Conservation (phyloP, 2,888 invertebrate genomes). For the Stictocephala bisonia region DNA sequence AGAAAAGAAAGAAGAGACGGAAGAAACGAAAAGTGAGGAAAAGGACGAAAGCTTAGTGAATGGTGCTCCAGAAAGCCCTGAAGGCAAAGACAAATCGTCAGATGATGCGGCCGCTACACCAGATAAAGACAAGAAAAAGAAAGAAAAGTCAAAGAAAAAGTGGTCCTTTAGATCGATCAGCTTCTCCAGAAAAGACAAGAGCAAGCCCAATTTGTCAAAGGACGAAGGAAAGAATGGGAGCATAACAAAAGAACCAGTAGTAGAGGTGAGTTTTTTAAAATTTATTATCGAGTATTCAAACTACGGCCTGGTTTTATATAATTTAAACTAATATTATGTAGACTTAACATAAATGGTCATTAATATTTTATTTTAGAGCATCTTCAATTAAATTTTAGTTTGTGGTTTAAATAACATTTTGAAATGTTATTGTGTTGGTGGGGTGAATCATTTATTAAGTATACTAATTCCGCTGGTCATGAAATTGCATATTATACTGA, state of each 20-base stretch:
- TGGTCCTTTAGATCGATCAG: slow-evolving; percentile 91
- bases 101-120: slow-evolving; percentile 42
- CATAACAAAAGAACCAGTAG: slow-evolving; percentile 70
- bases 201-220: slow-evolving; percentile 77
- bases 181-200: slow-evolving; percentile 88
- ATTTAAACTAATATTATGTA: no score
- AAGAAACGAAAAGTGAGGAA: slow-evolving; percentile 5
- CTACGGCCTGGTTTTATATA: no score
- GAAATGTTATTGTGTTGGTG: no score
- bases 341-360: no score
- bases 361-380: no score
- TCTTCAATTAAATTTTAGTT: no score
- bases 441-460: no score
- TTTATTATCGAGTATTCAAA: no score
- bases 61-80: slow-evolving; percentile 31
- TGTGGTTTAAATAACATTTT: no score
- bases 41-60: slow-evolving; percentile 36
- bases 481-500: no score
- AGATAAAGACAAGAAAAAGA: slow-evolving; percentile 53
- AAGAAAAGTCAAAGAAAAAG: slow-evolving; percentile 80
- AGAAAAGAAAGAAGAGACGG: slow-evolving; percentile 47
- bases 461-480: no score
- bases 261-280: slow-evolving; percentile 68
- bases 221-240: slow-evolving; percentile 63
- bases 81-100: slow-evolving; percentile 29